Base-by-base conservation (phyloP, 2,113 vertebrate genomes). In the Xenopus tropicalis region DNA sequence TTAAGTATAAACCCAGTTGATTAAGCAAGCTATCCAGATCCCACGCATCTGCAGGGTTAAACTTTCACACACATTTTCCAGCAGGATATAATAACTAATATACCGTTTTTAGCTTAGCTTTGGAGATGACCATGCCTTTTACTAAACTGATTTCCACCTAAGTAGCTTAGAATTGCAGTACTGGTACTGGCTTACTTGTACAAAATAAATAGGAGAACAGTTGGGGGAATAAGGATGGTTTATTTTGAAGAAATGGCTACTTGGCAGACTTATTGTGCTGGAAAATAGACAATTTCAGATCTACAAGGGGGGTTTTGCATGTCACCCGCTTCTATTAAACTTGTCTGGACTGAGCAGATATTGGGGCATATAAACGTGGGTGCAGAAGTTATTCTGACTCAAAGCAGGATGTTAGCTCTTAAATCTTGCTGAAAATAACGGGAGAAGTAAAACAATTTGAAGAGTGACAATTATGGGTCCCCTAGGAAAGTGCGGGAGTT, bases 91-190 rank as follows among this genome's bases (percentile, higher is more conserved):
- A 73, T 23, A 46, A 24, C 14, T 48, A 29, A 68, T 37, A 62
- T 6, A 17, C 43, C 22, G 54, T 24, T 19, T 48, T 59, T 25
- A 17, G 44, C 20, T 67, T 59, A 51, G 42, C 58, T 62, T 75
- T 62, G 57, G 43, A 54, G 73, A 59, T 56, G 73, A 63, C 20
- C 68, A 81, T 77, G 80, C 72, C 56, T 79, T 79, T 54, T 71
- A 66, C 78, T 81, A 83, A 86, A 80, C 73, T 84, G 80, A 85
- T 85, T 82, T 81, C 72, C 74, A 76, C 74, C 75, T 83, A 86
- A 85, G 84, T 79, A 84, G 81, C 81, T 86, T 84, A 85, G 63
- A 68, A 43, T 44, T 81, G 71, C 79, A 72, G 78, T 79, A 81
- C 80, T 82, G 75, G 82, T 82, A 61, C 75, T 43, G 66, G 70